phyloP scores from a whole-genome alignment of 2,888 invertebrate species.

The Dugesia japonica region DNA sequence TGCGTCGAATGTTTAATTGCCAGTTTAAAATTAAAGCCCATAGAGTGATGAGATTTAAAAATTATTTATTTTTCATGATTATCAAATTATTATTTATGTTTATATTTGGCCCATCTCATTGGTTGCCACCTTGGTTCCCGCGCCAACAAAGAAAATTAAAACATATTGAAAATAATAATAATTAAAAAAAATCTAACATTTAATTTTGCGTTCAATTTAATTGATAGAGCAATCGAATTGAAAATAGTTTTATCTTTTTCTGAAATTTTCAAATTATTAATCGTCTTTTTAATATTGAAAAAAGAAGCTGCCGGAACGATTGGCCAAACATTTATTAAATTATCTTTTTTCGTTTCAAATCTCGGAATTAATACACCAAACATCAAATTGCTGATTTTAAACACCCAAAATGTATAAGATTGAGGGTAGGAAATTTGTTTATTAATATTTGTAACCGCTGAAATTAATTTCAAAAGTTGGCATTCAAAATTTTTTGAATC shows the following conservation, averaged over 20 bases:
- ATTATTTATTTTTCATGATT: too few species aligned
- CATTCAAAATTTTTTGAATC: background rate
- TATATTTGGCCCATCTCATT: too few species aligned
- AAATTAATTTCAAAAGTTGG: background rate
- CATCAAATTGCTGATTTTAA: background rate
- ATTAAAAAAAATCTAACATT: background rate
- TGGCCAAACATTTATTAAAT: slow-evolving; percentile 1
- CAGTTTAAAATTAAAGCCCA: too few species aligned
- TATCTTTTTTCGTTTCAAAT: background rate
- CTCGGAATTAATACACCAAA: background rate
- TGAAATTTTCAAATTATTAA: background rate
- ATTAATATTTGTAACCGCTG: background rate
- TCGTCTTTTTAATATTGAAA: background rate
- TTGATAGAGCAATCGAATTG: background rate
- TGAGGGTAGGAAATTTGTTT: background rate
- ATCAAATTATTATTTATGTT: too few species aligned
- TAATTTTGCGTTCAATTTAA: background rate
- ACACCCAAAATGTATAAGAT: background rate
- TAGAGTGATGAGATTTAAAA: too few species aligned
- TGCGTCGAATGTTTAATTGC: too few species aligned
- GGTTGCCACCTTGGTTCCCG: too few species aligned
- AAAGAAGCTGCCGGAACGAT: background rate
- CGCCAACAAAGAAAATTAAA: too few species aligned
- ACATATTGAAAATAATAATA: too few species aligned
- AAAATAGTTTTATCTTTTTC: background rate